These are phyloP conservation scores for Drosophila carrolli DNA, from an alignment of 1,140 invertebrate species.

Conservation along the genomic window DNA sequence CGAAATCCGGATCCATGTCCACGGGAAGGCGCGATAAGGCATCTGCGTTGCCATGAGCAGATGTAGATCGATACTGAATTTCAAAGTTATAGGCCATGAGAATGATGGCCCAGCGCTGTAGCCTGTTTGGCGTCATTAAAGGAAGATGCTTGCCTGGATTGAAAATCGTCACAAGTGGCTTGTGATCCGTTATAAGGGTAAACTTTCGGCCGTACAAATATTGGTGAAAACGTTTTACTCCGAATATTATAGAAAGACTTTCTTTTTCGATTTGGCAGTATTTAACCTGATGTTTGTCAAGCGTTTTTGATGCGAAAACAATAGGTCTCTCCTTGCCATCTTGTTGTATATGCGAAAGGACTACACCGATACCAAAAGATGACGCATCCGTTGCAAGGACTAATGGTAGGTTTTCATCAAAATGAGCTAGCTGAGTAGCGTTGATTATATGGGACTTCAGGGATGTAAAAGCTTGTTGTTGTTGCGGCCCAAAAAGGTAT, in stretches of 20 bases:
- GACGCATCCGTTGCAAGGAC: not conserved
- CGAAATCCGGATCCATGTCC: not conserved
- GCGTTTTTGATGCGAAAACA: not conserved
- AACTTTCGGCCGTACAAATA: slow-evolving; percentile 5
- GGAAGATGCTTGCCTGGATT: slow-evolving; percentile 11
- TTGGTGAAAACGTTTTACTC: slow-evolving; percentile 17
- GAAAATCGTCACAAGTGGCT: slow-evolving; percentile 7
- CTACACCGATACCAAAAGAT: slow-evolving; percentile 4
- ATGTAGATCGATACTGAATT: slow-evolving; percentile 1
- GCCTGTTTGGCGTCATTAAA: slow-evolving; percentile 3
- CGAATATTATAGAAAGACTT: slow-evolving; percentile 6
- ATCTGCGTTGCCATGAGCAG: slow-evolving; percentile 6
- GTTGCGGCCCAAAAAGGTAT: not conserved
- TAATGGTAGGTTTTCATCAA: not conserved
- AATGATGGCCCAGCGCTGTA: slow-evolving; percentile 6
- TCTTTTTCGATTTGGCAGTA: too few relatives aligned
- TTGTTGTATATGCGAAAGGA: not conserved
- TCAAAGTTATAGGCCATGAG: not conserved
- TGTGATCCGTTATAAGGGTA: slow-evolving; percentile 2
- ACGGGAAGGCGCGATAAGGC: slow-evolving; percentile 3
- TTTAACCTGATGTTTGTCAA: slow-evolving; percentile 1
- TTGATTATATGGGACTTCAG: too few relatives aligned
- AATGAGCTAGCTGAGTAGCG: too few relatives aligned
- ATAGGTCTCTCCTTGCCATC: slow-evolving; percentile 5
- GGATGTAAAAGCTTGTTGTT: too few relatives aligned